Conservation (phyloP, 2,797 vertebrate species). For the Protonibea diacanthus region DNA sequence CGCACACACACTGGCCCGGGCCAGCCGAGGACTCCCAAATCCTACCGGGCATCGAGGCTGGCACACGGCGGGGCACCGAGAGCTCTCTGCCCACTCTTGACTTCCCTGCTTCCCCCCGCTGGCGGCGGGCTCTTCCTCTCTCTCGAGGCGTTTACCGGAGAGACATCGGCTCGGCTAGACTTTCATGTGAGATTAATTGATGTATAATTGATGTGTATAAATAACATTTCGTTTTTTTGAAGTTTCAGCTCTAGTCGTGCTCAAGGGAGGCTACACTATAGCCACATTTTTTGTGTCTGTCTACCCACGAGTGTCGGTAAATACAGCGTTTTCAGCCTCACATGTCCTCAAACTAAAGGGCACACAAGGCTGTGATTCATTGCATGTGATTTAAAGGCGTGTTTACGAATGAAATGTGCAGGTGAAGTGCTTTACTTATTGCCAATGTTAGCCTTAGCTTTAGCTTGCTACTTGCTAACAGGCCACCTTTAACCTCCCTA, state of each 20-base stretch:
- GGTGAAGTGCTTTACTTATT: conserved; percentile 13
- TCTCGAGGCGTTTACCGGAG: conserved; percentile 32
- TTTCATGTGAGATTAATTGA: conserved; percentile 72
- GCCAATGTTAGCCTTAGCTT: conserved; percentile 71
- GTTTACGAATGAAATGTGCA: not conserved
- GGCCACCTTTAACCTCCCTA: conserved; percentile 73
- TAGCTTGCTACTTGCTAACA: conserved; percentile 79
- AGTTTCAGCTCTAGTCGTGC: conserved; percentile 63
- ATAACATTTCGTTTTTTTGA: conserved; percentile 49
- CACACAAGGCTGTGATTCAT: not conserved
- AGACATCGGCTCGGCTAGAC: conserved; percentile 57
- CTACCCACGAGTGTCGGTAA: conserved; percentile 22
- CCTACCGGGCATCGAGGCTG: conserved; percentile 81
- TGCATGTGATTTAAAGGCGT: not conserved
- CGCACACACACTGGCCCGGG: conserved; percentile 77
- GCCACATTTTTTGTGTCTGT: conserved; percentile 42
- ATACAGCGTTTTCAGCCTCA: not conserved
- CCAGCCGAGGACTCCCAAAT: conserved; percentile 78
- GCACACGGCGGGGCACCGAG: conserved; percentile 81
- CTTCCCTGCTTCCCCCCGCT: conserved; percentile 43
- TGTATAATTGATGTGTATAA: conserved; percentile 54
- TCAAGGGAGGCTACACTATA: conserved; percentile 65
- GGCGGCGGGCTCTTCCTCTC: conserved; percentile 22
- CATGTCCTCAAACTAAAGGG: conserved; percentile 7
- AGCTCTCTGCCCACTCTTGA: conserved; percentile 58